Base-by-base conservation (phyloP, 2,113 vertebrate genomes). In the Hiodon tergisus region DNA sequence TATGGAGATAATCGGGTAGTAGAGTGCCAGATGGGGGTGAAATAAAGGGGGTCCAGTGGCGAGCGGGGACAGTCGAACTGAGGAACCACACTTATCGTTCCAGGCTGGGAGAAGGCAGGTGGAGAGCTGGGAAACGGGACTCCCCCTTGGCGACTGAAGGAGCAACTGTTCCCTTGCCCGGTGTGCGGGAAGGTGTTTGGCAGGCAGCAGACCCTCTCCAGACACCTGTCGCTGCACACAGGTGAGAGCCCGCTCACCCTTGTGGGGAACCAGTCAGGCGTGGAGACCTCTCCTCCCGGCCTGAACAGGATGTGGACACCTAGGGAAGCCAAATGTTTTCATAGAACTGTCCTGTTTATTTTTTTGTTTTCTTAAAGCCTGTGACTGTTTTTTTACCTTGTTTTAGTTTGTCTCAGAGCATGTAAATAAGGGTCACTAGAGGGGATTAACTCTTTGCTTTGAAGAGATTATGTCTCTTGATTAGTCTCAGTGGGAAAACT, bases 171-270 rank as follows among this genome's bases (percentile, higher is more conserved):
- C 84, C 95, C 96, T 68, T 98, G 96, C 78, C 92, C 95, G 0
- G 89, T 99, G 76, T 99, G 97, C 82, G 95, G 97, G 76, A 99
- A 99, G 87, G 97, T 98, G 80, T 99, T 99, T 60, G 97, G 97
- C 65, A 88, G 96, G 73, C 97, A 99, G 85, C 96, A 98, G 89
- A 99, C 97, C 0, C 89, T 99, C 78, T 98, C 96, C 69, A 94
- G 96, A 76, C 97, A 99, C 81, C 93, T 99, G 81, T 96, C 95
- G 0, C 86, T 98, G 83, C 97, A 99, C 93, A 97, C 96, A 92
- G 96, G 96, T 99, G 86, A 93, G 86, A 48, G 16, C 61, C 1
- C 11, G 10, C 69, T 66, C 73, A 59, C 9, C 4, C 0, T 2
- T 4, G 2, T 31, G 31, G 31, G 31, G 31, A 31, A 31, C 31